These are phyloP conservation scores for Alviniconcha strummeri DNA, from an alignment of 2,888 invertebrate species.

Conservation along the genomic window DNA sequence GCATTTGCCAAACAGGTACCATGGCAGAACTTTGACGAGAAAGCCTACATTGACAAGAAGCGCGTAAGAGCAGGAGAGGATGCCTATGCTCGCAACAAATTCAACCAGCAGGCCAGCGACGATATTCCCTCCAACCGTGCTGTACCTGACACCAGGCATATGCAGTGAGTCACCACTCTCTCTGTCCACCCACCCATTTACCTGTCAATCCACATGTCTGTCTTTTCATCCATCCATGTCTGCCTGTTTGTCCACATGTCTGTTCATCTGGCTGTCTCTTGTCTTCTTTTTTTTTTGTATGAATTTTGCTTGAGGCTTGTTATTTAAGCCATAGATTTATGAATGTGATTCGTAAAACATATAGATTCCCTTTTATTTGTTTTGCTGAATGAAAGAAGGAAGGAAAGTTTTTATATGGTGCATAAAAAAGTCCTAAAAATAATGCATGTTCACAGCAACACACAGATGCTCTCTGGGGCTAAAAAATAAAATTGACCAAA, in stretches of 20 bases:
- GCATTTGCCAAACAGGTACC: conserved; percentile 9
- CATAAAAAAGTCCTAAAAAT: no score
- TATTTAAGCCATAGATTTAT: no score
- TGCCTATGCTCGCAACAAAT: conserved; percentile 82
- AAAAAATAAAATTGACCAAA: no score
- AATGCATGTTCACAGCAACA: neutral
- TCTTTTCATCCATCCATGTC: neutral
- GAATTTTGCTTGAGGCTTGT: no score
- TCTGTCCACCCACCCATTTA: neutral
- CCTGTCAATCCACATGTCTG: neutral
- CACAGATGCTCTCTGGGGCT: no score
- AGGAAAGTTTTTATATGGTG: no score
- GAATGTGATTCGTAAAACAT: no score
- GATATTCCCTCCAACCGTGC: conserved; percentile 87
- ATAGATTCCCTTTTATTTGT: no score
- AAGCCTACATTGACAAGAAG: conserved; percentile 35
- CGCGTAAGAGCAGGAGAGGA: conserved; percentile 37
- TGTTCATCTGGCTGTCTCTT: neutral
- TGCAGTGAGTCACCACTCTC: conserved; percentile 26
- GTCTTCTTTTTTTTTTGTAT: no score
- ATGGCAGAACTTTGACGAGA: conserved; percentile 36
- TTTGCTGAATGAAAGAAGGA: no score
- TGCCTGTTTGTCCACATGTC: neutral
- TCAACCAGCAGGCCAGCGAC: conserved; percentile 90
- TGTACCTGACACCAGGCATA: conserved; percentile 79